Percentiles rank a stretch among this genome's conserved stretches.
These are phyloP conservation scores for Hemicordylus capensis DNA, from an alignment of 2,113 vertebrate genomes.

Conservation along the genomic window DNA sequence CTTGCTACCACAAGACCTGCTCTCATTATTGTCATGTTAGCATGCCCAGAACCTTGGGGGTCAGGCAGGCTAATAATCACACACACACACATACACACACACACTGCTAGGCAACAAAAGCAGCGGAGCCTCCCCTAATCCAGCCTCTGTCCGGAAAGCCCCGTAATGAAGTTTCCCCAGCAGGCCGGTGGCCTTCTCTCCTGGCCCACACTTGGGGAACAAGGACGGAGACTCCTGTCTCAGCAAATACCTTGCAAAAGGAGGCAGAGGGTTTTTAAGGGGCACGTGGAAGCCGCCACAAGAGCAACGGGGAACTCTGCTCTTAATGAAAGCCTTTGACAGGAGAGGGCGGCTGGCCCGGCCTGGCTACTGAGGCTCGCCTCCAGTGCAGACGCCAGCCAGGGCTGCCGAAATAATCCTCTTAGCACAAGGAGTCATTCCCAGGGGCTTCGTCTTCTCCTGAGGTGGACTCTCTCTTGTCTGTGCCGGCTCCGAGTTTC, in stretches of 20 bases:
- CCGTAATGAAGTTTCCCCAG: constrained; percentile 68
- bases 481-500: too few species aligned
- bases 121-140: not conserved
- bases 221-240: constrained; percentile 56
- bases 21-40: not conserved
- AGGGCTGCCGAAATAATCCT: constrained; percentile 71
- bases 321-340: constrained; percentile 74
- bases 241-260: constrained; percentile 65
- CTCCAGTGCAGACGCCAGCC: constrained; percentile 56
- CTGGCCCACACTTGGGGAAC: not conserved
- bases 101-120: not conserved
- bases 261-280: constrained; percentile 39
- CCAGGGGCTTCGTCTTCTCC: constrained; percentile 35
- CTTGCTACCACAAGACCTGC: too few species aligned
- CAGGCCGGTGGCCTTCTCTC: constrained; percentile 49
- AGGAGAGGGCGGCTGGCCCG: constrained; percentile 56
- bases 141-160: not conserved
- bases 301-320: constrained; percentile 64
- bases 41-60: not conserved
- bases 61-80: not conserved
- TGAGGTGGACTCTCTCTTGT: not conserved
- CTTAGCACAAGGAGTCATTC: constrained; percentile 69
- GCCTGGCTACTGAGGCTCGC: constrained; percentile 40
- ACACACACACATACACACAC: too few species aligned
- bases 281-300: constrained; percentile 49